Conservation (phyloP, 2,797 vertebrate genomes). For the Craterocephalus amniculus region DNA sequence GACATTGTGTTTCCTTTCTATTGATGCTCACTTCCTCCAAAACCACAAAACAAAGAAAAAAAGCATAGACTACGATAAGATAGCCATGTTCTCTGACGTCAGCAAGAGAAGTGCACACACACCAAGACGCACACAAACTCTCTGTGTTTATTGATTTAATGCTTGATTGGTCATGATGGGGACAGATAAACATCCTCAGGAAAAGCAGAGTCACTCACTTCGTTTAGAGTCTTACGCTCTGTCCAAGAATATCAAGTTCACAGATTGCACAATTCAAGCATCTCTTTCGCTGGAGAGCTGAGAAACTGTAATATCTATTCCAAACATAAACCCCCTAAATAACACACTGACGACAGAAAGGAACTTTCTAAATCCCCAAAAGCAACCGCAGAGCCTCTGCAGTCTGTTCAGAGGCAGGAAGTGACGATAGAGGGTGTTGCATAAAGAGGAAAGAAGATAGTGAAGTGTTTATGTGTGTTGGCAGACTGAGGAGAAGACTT, state of each 20-base stretch:
- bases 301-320: conserved; percentile 11
- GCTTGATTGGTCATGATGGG: conserved; percentile 42
- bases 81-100: conserved; percentile 42
- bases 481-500: conserved; percentile 25
- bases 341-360: conserved; percentile 27
- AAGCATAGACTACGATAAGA: conserved; percentile 19
- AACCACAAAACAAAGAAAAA: background rate
- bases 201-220: conserved; percentile 35
- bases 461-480: conserved; percentile 25
- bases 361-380: conserved; percentile 37
- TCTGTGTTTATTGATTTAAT: conserved; percentile 48
- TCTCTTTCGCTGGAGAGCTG: conserved; percentile 26
- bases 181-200: conserved; percentile 56
- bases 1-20: conserved; percentile 2
- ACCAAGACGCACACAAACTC: background rate
- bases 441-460: conserved; percentile 7
- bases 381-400: conserved; percentile 30
- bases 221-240: conserved; percentile 15
- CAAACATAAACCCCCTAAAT: conserved; percentile 6
- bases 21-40: conserved; percentile 4
- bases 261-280: conserved; percentile 19
- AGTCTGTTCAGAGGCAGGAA: conserved; percentile 46
- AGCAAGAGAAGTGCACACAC: conserved; percentile 15
- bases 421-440: conserved; percentile 36
- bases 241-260: conserved; percentile 19